Conservation (phyloP, 2,888 invertebrate species). For the Drosophila setosimentum region DNA sequence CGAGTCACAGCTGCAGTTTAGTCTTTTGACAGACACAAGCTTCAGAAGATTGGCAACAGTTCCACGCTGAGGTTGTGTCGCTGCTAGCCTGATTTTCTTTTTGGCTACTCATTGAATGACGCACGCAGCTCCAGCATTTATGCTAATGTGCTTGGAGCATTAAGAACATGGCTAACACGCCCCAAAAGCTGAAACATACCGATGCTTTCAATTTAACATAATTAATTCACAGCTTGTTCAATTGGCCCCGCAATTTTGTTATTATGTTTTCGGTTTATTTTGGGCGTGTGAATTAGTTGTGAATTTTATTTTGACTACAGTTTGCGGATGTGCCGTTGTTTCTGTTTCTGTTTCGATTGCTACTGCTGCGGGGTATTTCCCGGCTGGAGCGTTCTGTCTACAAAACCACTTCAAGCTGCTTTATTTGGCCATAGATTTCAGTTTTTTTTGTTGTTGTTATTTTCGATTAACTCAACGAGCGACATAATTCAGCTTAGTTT, state of each 20-base stretch:
- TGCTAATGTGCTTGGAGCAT: constrained; percentile 46
- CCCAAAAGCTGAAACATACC: constrained; percentile 25
- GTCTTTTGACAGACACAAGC: constrained; percentile 12
- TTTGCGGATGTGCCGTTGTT: constrained; percentile 68
- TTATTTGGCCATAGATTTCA: constrained; percentile 67
- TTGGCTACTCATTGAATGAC: constrained; percentile 34
- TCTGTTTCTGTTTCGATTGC: constrained; percentile 23
- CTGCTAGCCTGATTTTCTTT: not conserved
- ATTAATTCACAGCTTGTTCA: constrained; percentile 65
- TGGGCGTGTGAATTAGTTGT: constrained; percentile 77
- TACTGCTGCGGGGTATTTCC: constrained; percentile 68
- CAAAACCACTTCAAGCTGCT: constrained; percentile 59
- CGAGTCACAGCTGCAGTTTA: constrained; percentile 1
- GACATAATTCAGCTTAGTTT: constrained; percentile 71
- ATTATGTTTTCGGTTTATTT: constrained; percentile 43
- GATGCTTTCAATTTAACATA: constrained; percentile 55
- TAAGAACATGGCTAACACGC: constrained; percentile 46
- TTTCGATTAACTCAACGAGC: constrained; percentile 71
- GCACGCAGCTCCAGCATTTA: constrained; percentile 37
- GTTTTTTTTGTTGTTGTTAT: constrained; percentile 2
- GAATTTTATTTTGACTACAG: constrained; percentile 38
- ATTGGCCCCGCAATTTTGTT: constrained; percentile 55
- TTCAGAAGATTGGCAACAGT: constrained; percentile 47
- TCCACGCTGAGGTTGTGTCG: constrained; percentile 31
- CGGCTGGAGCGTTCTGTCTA: constrained; percentile 45